These are phyloP conservation scores for Nephila pilipes DNA, from an alignment of 1,140 invertebrate genomes.

Conservation along the genomic window DNA sequence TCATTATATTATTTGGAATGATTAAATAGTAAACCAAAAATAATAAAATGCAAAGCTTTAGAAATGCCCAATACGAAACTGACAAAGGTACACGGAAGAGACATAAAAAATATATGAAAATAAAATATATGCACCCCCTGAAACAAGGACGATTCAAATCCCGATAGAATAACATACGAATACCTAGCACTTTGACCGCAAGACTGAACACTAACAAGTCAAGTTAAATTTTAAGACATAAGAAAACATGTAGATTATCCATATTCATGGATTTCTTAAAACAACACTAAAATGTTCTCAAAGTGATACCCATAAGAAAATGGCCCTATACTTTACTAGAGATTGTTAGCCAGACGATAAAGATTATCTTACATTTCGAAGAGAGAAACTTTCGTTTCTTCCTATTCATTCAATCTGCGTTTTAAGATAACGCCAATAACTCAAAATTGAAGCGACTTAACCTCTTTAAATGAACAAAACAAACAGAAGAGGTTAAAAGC, in stretches of 20 bases:
- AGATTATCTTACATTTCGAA: slow-evolving; percentile 14
- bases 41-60: too few relatives aligned
- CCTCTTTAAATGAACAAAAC: slow-evolving; percentile 49
- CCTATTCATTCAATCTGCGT: slow-evolving; percentile 31
- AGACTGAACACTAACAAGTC: not conserved
- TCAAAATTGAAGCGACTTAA: slow-evolving; percentile 42
- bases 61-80: too few relatives aligned
- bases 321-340: not conserved
- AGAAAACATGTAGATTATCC: not conserved
- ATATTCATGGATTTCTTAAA: not conserved
- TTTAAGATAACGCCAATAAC: slow-evolving; percentile 40
- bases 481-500: slow-evolving; percentile 64
- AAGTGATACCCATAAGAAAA: not conserved
- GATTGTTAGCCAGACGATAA: slow-evolving; percentile 16
- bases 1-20: too few relatives aligned
- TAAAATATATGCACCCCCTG: too few relatives aligned
- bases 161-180: too few relatives aligned
- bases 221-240: not conserved
- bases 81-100: too few relatives aligned
- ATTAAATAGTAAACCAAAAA: too few relatives aligned
- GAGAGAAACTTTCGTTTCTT: not conserved
- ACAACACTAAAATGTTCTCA: not conserved
- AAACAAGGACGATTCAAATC: too few relatives aligned
- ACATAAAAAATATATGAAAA: too few relatives aligned
- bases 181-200: not conserved